These are phyloP conservation scores for Actinopyga echinites DNA, from an alignment of 53 echinoderm and acorn worm genomes.

Conservation along the genomic window DNA sequence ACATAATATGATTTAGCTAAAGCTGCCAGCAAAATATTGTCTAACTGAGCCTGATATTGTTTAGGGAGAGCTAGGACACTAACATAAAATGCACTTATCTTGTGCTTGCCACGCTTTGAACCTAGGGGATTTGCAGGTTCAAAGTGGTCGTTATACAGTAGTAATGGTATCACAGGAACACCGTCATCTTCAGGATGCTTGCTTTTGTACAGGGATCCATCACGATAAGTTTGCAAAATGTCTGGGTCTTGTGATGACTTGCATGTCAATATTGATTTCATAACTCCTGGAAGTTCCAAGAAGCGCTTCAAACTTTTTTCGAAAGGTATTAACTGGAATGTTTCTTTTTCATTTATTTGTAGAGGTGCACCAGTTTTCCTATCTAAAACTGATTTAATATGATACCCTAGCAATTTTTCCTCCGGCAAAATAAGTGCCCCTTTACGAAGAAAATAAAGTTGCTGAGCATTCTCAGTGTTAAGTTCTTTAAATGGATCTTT, in stretches of 20 bases:
- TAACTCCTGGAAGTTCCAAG: conserved; percentile 55
- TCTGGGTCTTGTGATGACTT: conserved; percentile 23
- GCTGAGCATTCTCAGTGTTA: no score
- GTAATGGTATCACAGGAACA: conserved; percentile 15
- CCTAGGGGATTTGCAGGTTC: conserved; percentile 32
- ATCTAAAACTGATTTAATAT: no score
- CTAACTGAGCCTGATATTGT: conserved; percentile 24
- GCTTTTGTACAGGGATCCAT: conserved; percentile 54
- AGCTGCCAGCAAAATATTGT: conserved; percentile 36
- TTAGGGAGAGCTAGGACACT: conserved; percentile 27
- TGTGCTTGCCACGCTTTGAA: conserved; percentile 32
- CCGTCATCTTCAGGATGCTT: neutral
- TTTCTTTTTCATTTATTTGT: no score
- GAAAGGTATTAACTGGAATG: conserved; percentile 2
- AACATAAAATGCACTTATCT: conserved; percentile 27
- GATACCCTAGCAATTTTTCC: no score
- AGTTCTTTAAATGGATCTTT: no score
- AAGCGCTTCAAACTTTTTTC: conserved; percentile 22
- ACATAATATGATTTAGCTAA: conserved; percentile 20
- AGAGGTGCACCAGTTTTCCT: no score
- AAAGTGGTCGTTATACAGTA: conserved; percentile 36
- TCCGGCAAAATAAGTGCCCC: no score
- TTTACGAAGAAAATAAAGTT: no score
- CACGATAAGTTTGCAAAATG: conserved; percentile 53
- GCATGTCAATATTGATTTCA: conserved; percentile 38